Percentiles rank a stretch among this genome's conserved stretches.
These are phyloP conservation scores for Drosophila ezoana DNA, from an alignment of 2,888 invertebrate genomes.

Conservation along the genomic window DNA sequence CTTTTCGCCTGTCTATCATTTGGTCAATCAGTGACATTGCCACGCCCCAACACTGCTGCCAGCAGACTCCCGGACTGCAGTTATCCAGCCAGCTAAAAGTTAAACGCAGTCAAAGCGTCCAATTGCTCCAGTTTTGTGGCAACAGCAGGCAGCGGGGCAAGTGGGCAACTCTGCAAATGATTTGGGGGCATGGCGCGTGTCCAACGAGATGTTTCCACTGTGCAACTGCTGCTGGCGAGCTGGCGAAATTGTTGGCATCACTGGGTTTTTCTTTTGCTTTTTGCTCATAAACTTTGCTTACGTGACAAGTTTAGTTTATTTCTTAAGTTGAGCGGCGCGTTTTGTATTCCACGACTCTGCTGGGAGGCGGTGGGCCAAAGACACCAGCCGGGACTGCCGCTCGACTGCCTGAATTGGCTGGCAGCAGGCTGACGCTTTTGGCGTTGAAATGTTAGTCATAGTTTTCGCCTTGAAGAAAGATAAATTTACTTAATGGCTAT, in stretches of 20 bases:
- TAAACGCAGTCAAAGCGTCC: conserved; percentile 55
- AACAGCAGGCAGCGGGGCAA: conserved; percentile 2
- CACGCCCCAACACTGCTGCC: conserved; percentile 20
- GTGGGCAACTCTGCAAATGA: conserved; percentile 59
- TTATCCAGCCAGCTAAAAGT: conserved; percentile 59
- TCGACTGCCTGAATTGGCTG: conserved; percentile 12
- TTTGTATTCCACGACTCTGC: conserved; percentile 44
- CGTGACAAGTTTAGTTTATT: conserved; percentile 81
- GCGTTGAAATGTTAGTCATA: conserved; percentile 37
- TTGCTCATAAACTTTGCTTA: conserved; percentile 79
- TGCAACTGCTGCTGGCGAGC: conserved; percentile 49
- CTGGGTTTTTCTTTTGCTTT: conserved; percentile 47
- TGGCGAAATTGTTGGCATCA: conserved; percentile 51
- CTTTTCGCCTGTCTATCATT: conserved; percentile 67
- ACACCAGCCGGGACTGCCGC: conserved; percentile 22
- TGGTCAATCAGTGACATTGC: conserved; percentile 66
- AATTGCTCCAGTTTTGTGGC: conserved; percentile 46
- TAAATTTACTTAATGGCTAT: background rate
- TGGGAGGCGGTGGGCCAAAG: conserved; percentile 12
- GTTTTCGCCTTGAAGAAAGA: conserved; percentile 9
- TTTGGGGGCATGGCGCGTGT: conserved; percentile 76
- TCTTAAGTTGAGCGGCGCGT: conserved; percentile 62
- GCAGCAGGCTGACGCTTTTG: conserved; percentile 30
- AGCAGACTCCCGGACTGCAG: conserved; percentile 25
- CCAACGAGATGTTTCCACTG: conserved; percentile 67